Evolutionary conservation across 2,888 invertebrate genomes (phyloP), one percentile per base, ranked within the genome.

Genomic region (Scaptomyza flava): DNA sequence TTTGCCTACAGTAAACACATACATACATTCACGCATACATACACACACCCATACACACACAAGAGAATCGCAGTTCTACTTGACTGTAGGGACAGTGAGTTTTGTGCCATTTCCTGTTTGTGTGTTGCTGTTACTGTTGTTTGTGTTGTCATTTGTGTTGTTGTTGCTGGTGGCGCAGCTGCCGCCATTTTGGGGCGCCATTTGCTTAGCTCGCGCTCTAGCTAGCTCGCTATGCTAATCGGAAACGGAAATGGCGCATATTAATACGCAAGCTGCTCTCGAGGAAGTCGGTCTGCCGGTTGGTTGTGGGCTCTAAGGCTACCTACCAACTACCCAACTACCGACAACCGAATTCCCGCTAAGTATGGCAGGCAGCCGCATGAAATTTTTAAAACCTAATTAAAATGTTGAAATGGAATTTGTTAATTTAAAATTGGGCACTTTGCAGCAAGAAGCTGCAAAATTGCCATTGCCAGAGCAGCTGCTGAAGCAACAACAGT

Each of bases 391-490:
- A 87, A 89, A 81, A 85, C 89, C 86, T 89, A 87, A 87, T 89
- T 87, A 89, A 87, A 89, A 87, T 79, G 87, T 85, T 89, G 86
- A 89, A 86, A 88, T 87, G 87, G 89, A 82, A 82, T 86, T 86
- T 87, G 89, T 88, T 86, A 88, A 88, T 86, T 88, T 86, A 81
- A 81, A 87, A 87, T 87, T 87, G 82, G 85, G 82, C 79, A 88
- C 83, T 86, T 86, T 76, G 67, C 75, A 69, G 74, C 83, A 65
- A 68, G 54, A 48, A 65, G 43, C 53, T 46, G 60, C 41, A n/a
- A 56, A 66, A 59, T 59, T 54, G 59, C 66, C 41, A 48, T 50
- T 42, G 45, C 60, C 67, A 53, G 33, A 57, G 54, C 65, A 69
- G 65, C 78, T 68, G 78, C 67, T 77, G 60, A 50, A 57, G 43